These are phyloP conservation scores for Atta texana DNA, from an alignment of 1,140 invertebrate species.

Conservation along the genomic window DNA sequence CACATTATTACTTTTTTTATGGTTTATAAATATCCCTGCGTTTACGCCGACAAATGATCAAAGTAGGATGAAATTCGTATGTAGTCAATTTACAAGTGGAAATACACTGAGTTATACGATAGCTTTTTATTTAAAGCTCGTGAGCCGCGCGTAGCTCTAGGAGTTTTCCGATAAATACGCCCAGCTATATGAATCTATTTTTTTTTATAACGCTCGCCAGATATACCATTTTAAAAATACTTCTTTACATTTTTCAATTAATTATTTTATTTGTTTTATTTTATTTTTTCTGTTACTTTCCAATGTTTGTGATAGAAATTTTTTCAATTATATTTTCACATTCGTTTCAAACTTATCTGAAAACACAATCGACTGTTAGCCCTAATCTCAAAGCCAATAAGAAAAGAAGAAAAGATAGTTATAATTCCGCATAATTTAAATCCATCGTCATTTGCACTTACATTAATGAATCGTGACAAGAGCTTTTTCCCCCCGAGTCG, in stretches of 20 bases:
- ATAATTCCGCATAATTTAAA: slow-evolving; percentile 41
- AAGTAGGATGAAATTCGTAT: slow-evolving; percentile 7
- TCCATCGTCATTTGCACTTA: too few relatives aligned
- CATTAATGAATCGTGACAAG: neutral
- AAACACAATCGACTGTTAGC: neutral
- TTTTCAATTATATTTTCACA: neutral
- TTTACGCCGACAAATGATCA: neutral
- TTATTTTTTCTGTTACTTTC: neutral
- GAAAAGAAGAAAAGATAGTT: too few relatives aligned
- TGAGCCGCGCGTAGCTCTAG: slow-evolving; percentile 1
- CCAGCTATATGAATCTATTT: slow-evolving; percentile 21
- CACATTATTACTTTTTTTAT: neutral
- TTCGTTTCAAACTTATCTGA: neutral
- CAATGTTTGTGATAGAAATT: slow-evolving; percentile 6
- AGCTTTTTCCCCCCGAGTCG: neutral
- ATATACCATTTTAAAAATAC: slow-evolving; percentile 43
- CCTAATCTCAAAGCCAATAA: neutral
- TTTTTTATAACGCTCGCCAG: slow-evolving; percentile 13
- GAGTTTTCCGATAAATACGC: slow-evolving; percentile 40
- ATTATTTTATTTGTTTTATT: neutral
- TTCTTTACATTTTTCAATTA: neutral
- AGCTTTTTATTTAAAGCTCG: slow-evolving; percentile 52
- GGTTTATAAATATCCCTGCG: neutral
- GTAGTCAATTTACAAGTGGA: slow-evolving; percentile 6
- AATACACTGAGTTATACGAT: slow-evolving; percentile 45